These are phyloP conservation scores for Anoplolepis gracilipes DNA, from an alignment of 1,140 invertebrate genomes.

Conservation along the genomic window DNA sequence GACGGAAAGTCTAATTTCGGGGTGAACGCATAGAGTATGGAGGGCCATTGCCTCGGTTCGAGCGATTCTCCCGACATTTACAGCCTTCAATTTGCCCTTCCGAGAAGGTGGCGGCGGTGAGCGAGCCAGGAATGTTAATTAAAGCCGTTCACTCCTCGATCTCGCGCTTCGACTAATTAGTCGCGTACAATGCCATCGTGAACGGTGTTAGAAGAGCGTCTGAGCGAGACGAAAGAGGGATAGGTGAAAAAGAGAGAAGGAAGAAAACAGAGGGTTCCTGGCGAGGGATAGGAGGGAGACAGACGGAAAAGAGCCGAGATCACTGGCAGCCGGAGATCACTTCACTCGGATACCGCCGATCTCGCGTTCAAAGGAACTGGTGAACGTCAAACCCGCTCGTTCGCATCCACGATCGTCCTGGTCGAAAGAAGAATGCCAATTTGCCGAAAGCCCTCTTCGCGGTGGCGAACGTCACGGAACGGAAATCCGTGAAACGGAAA, in stretches of 20 bases:
- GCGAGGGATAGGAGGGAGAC: conserved; percentile 24
- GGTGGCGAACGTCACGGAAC: conserved; percentile 67
- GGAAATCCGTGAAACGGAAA: conserved; percentile 68
- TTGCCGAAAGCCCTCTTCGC: conserved; percentile 77
- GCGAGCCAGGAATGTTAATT: conserved; percentile 85
- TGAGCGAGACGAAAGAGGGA: conserved; percentile 64
- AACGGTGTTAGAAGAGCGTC: conserved; percentile 69
- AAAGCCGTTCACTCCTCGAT: conserved; percentile 85
- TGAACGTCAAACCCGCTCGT: conserved; percentile 77
- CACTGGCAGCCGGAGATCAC: conserved; percentile 80
- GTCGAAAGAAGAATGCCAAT: conserved; percentile 84
- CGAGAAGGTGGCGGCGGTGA: conserved; percentile 79
- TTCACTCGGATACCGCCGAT: conserved; percentile 77
- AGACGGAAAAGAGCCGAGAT: conserved; percentile 64
- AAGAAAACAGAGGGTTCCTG: conserved; percentile 2
- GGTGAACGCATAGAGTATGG: conserved; percentile 47
- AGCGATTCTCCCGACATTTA: conserved; percentile 81
- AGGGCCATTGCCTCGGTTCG: conserved; percentile 68
- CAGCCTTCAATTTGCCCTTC: conserved; percentile 84
- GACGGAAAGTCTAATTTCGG: conserved; percentile 67
- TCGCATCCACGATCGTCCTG: conserved; percentile 63
- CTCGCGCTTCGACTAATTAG: conserved; percentile 85
- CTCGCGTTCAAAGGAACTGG: conserved; percentile 78
- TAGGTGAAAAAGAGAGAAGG: conserved; percentile 43
- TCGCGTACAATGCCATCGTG: conserved; percentile 82